Conservation (phyloP, 2,113 vertebrate genomes). For the Rhinolophus sinicus region DNA sequence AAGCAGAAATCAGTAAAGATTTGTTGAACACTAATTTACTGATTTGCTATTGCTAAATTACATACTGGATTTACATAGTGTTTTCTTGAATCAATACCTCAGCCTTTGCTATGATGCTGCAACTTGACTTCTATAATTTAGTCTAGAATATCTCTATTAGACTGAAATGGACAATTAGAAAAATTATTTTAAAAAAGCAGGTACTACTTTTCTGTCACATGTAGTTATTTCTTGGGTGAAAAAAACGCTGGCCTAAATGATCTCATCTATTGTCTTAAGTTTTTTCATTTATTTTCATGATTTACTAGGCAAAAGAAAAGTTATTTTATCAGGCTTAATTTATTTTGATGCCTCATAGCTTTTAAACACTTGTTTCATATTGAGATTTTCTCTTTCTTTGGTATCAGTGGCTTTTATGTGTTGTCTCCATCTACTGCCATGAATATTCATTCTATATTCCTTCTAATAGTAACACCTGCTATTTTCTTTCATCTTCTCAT, state of each 20-base stretch:
- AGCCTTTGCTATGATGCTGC: neutral
- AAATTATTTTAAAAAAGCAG: neutral
- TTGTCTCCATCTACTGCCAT: neutral
- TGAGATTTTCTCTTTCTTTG: neutral
- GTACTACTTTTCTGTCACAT: neutral
- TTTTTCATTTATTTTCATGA: neutral
- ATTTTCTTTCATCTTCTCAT: neutral
- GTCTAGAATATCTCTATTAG: neutral
- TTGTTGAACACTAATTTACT: neutral
- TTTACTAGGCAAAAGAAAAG: neutral
- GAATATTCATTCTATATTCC: neutral
- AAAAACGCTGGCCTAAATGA: neutral
- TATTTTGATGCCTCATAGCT: neutral
- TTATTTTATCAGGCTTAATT: neutral
- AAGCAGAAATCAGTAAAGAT: neutral
- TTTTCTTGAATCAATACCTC: neutral
- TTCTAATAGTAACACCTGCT: neutral
- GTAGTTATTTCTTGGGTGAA: neutral
- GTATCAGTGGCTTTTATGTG: neutral
- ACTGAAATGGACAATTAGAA: neutral
- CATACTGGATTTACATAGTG: neutral
- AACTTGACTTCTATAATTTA: neutral
- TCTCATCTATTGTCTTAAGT: neutral
- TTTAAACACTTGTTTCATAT: neutral
- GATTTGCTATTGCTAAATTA: neutral